These are phyloP conservation scores for Drosophila kepulauana DNA, from an alignment of 1,140 invertebrate species.

Conservation along the genomic window DNA sequence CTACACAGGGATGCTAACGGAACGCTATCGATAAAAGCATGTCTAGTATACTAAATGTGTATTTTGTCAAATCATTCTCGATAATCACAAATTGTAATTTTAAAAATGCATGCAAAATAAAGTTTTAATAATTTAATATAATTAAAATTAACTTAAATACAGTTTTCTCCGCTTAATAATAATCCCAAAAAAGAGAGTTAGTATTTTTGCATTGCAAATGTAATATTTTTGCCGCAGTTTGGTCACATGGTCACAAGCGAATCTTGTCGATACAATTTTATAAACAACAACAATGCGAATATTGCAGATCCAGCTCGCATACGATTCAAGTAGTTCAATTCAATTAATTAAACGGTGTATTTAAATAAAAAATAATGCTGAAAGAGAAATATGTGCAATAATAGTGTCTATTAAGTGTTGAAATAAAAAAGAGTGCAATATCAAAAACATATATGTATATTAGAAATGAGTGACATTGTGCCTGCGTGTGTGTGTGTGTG, in stretches of 20 bases:
- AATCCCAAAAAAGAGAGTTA: not conserved
- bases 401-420: not conserved
- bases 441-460: not conserved
- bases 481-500: not conserved
- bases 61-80: conserved; percentile 18
- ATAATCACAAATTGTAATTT: not conserved
- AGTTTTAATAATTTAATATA: not conserved
- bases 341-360: too few relatives aligned
- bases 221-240: not conserved
- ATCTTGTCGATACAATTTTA: not conserved
- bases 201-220: not conserved
- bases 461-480: not conserved
- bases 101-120: not conserved
- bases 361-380: not conserved
- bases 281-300: not conserved
- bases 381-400: not conserved
- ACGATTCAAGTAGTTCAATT: too few relatives aligned
- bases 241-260: not conserved
- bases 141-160: not conserved
- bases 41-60: not conserved
- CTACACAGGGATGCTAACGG: conserved; percentile 25
- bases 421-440: conserved; percentile 10
- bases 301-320: not conserved
- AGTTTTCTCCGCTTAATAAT: not conserved
- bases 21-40: conserved; percentile 32